phyloP scores from a whole-genome alignment of 2,797 vertebrate species.

The Anguilla marmorata region DNA sequence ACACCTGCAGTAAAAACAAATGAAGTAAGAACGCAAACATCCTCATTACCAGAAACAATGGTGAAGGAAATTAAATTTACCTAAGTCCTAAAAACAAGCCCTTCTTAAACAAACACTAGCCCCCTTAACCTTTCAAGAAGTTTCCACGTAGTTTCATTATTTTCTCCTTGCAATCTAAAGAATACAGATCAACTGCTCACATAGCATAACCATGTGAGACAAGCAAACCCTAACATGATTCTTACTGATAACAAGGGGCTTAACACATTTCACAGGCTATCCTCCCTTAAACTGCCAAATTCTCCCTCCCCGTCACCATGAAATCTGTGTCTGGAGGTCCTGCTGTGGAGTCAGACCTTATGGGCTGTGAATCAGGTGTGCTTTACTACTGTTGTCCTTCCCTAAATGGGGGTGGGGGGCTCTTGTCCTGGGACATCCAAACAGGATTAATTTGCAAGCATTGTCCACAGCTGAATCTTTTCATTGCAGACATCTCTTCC shows the following conservation, averaged over 20 bases:
- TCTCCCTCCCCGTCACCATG: neutral
- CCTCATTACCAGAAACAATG: neutral
- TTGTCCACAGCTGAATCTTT: neutral
- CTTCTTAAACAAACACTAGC: neutral
- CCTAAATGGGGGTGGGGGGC: neutral
- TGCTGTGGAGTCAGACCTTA: neutral
- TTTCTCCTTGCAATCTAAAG: neutral
- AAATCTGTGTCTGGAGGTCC: conserved; percentile 14
- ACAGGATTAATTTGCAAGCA: conserved; percentile 7
- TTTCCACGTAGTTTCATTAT: neutral
- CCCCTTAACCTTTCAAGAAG: neutral
- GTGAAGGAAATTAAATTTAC: neutral
- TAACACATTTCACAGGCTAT: neutral
- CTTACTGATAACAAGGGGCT: neutral
- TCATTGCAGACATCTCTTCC: conserved; percentile 7
- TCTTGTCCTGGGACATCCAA: neutral
- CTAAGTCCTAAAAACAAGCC: neutral
- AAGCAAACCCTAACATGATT: neutral
- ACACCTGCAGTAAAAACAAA: neutral
- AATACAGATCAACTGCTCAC: neutral
- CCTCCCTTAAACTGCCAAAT: neutral
- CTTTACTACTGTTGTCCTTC: conserved; percentile 1
- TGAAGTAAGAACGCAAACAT: neutral
- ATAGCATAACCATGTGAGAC: neutral
- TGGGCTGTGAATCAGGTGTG: conserved; percentile 3